A percentile compares a stretch with the other conserved stretches of the same genome.
Evolutionary conservation across 2,888 invertebrate genomes (phyloP).

Genomic region (Coleophora flavipennella): DNA sequence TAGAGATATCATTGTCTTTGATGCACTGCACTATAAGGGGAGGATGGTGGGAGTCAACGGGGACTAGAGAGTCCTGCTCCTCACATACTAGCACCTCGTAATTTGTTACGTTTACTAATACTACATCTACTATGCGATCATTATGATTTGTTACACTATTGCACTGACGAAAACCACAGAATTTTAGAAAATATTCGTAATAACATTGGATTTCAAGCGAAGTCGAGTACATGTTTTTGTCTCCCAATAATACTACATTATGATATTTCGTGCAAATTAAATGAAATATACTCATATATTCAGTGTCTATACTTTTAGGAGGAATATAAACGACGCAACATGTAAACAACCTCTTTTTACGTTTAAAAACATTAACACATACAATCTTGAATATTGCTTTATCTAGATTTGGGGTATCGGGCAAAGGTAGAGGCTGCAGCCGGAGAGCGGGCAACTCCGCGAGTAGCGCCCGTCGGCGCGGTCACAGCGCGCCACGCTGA

Average conservation of each 20-base stretch:
- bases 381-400: not conserved
- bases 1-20: not conserved
- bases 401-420: not conserved
- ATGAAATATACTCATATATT: slow-evolving; percentile 1
- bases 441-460: slow-evolving; percentile 7
- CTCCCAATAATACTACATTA: slow-evolving; percentile 8
- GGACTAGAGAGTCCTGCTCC: slow-evolving; percentile 4
- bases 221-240: slow-evolving; percentile 12
- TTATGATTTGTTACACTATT: slow-evolving; percentile 14
- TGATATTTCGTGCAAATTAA: not conserved
- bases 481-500: slow-evolving; percentile 7
- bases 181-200: slow-evolving; percentile 15
- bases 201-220: slow-evolving; percentile 5
- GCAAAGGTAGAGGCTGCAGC: not conserved
- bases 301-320: not conserved
- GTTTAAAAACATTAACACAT: not conserved
- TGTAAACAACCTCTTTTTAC: not conserved
- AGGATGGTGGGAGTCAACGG: slow-evolving; percentile 11
- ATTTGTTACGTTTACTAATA: slow-evolving; percentile 4
- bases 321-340: slow-evolving; percentile 1
- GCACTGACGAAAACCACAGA: slow-evolving; percentile 14
- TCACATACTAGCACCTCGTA: slow-evolving; percentile 2
- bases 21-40: slow-evolving; percentile 3
- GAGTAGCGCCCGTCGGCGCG: slow-evolving; percentile 9
- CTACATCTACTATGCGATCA: slow-evolving; percentile 10